These are phyloP conservation scores for Eurystomus gularis DNA, from an alignment of 2,113 vertebrate species.

Conservation along the genomic window DNA sequence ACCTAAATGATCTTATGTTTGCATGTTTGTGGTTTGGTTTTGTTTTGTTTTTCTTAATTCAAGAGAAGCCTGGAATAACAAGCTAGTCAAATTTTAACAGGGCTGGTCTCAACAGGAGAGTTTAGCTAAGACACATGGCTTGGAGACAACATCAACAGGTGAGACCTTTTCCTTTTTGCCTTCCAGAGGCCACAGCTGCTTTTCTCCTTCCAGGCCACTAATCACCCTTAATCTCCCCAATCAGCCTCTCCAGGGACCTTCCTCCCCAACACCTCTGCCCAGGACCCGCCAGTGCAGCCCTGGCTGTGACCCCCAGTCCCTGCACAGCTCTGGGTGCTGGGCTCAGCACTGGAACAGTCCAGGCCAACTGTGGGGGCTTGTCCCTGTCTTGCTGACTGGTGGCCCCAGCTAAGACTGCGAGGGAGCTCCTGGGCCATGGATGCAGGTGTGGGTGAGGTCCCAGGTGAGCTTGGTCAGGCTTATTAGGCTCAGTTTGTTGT, in stretches of 20 bases:
- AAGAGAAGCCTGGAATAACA: neutral
- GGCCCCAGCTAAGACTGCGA: neutral
- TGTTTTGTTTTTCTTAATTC: neutral
- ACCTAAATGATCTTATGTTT: too few species aligned
- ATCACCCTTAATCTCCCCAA: neutral
- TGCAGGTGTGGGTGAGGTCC: neutral
- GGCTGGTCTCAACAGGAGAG: neutral
- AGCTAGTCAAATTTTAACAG: neutral
- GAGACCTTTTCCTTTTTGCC: neutral
- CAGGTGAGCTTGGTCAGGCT: neutral
- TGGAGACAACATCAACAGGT: neutral
- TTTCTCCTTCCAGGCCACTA: neutral
- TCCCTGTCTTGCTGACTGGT: neutral
- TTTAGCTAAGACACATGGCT: neutral
- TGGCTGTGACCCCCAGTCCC: neutral
- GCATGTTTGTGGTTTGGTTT: too few species aligned
- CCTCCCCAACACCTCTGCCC: too few species aligned
- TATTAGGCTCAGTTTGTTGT: too few species aligned
- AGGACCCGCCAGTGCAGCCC: neutral
- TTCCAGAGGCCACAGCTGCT: neutral
- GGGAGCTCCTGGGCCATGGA: neutral
- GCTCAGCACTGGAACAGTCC: neutral
- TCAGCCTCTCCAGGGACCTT: neutral
- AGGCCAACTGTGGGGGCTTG: rapidly evolving
- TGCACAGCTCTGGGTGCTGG: neutral